Base-by-base conservation (phyloP, 2,888 invertebrate genomes). In the Octodonta nipae region DNA sequence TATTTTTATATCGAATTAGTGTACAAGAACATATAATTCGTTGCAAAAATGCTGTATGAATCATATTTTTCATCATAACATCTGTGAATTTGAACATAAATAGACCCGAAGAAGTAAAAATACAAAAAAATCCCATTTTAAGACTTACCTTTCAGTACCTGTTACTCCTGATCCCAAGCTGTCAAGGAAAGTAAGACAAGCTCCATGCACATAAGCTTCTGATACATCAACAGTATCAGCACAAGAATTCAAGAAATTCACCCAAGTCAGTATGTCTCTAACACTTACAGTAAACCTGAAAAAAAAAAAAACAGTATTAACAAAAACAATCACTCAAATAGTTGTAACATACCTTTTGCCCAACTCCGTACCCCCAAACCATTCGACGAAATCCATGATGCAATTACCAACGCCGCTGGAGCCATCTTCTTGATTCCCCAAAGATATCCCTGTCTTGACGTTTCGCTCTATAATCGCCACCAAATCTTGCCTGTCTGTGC, bases 201-300 rank as follows among this genome's bases (percentile, higher is more conserved):
- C 86, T 2, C 96, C 96, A 51, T 93, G 92, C 13, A 87, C 68
- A 43, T 84, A 86, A 2, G 87, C 80, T 48, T 78, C 75, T 0
- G 65, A 57, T 1, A 71, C 53, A 24, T 67, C 66, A 10, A 60
- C 44, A 37, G 48, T 49, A 16, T 51, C 52, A 6, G 64, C 63
- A 22, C 73, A 73, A 7, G 58, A 58, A 55, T 91, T 89, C 37
- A 95, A 78, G 55, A 93, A 96, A 43, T 78, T 66, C 0, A 88
- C 82, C 95, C 95, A 96, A 0, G 87, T 81, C 13, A 95, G 63
- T 35, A 93, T 70, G 59, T 96, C 95, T 47, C 96, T 73, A 39
- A 95, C 82, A 46, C 89, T 95, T 36, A 88, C 74, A 3, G 80
- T 79, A 43, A 83, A 80, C 50, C 84, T 81, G 34, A 65, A 74